Evolutionary conservation across 2,113 vertebrate genomes (phyloP).

Genomic region (Riparia riparia): DNA sequence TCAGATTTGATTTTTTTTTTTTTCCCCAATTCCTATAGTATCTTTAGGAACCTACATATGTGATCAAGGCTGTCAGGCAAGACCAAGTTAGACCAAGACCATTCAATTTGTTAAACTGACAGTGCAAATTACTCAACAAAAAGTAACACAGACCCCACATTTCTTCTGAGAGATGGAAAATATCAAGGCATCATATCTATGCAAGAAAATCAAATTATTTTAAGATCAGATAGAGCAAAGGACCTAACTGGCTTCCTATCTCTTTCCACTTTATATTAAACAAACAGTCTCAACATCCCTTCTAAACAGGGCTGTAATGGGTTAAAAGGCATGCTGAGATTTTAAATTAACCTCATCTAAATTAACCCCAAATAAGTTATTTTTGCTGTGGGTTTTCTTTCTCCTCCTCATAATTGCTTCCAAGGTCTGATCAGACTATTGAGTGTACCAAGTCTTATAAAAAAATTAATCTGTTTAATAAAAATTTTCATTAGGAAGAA

Average conservation of each 20-base stretch:
- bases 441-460: background rate
- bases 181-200: background rate
- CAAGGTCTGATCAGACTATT: background rate
- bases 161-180: background rate
- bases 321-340: constrained; percentile 18
- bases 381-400: background rate
- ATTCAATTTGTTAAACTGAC: background rate
- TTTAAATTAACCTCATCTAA: constrained; percentile 12
- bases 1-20: background rate
- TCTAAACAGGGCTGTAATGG: background rate
- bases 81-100: background rate
- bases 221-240: background rate
- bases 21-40: background rate
- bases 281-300: background rate
- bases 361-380: background rate
- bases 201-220: background rate
- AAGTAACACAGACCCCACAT: accelerated
- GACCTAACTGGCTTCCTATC: background rate
- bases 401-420: background rate
- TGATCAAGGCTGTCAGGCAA: background rate
- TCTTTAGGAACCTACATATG: background rate
- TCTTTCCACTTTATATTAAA: background rate
- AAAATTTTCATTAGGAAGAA: background rate
- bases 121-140: background rate
- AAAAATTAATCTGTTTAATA: background rate